Evolutionary conservation across 2,113 vertebrate species (phyloP).

Genomic region (Ivindomyrus marchei): DNA sequence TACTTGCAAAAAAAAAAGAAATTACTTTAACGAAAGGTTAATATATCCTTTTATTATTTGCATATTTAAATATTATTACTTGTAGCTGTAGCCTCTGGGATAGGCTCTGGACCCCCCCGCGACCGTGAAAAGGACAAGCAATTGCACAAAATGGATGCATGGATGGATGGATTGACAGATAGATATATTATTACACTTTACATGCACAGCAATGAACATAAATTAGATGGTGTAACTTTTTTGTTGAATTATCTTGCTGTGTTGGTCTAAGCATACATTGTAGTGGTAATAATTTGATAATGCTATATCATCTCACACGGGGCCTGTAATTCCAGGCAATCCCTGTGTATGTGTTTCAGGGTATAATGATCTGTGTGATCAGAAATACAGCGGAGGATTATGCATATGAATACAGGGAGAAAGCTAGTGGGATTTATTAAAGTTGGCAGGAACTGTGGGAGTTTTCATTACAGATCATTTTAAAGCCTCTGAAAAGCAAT

Average conservation of each 20-base stretch:
- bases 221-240: not conserved
- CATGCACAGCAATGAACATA: not conserved
- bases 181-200: not conserved
- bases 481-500: not conserved
- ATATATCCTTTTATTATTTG: not conserved
- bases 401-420: not conserved
- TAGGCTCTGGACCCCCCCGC: not conserved
- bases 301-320: not conserved
- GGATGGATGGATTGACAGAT: not conserved
- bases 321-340: not conserved
- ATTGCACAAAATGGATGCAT: not conserved
- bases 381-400: not conserved
- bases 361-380: not conserved
- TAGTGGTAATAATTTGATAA: not conserved
- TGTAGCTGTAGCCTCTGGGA: not conserved
- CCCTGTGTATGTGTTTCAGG: not conserved
- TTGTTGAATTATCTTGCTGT: not conserved
- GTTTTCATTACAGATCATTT: slow-evolving; percentile 12
- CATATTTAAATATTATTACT: not conserved
- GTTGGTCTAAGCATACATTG: not conserved
- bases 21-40: not conserved
- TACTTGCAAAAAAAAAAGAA: not conserved
- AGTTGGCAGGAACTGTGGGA: slow-evolving; percentile 7
- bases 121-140: not conserved
- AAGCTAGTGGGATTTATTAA: slow-evolving; percentile 5